These are phyloP conservation scores for Brevimyrus niger DNA, from an alignment of 2,113 vertebrate species.

Conservation along the genomic window DNA sequence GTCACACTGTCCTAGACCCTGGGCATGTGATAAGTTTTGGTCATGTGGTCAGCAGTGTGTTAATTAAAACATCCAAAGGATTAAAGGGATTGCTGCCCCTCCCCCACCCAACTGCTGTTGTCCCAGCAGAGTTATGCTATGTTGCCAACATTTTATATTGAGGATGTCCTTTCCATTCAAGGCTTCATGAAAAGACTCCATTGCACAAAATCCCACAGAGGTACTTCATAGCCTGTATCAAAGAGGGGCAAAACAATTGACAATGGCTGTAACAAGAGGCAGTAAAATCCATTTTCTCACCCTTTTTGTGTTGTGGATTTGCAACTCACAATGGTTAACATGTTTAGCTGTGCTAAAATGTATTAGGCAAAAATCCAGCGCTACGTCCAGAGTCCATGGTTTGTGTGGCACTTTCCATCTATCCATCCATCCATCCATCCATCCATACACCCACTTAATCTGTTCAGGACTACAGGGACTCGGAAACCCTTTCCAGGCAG, in stretches of 20 bases:
- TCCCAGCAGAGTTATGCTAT: slow-evolving; percentile 26
- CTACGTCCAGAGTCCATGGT: background rate
- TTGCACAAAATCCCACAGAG: slow-evolving; percentile 27
- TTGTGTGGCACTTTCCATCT: background rate
- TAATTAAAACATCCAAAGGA: background rate
- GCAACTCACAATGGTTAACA: background rate
- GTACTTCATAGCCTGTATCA: slow-evolving; percentile 3
- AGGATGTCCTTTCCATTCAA: slow-evolving; percentile 36
- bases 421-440: background rate
- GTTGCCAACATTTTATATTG: slow-evolving; percentile 38
- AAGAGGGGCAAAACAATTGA: slow-evolving; percentile 13
- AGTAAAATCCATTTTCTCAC: background rate
- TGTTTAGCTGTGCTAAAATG: background rate
- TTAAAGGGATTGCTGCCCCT: slow-evolving; percentile 19
- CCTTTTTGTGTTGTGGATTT: background rate
- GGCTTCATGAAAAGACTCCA: slow-evolving; percentile 12
- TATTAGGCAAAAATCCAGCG: background rate
- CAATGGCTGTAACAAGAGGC: background rate
- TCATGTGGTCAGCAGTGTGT: background rate
- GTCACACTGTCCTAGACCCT: background rate
- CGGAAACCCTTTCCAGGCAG: no score
- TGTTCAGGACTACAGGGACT: background rate
- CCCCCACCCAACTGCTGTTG: background rate
- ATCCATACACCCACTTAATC: background rate
- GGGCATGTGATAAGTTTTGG: background rate